A percentile compares a stretch with the other conserved stretches of the same genome.
phyloP scores from a whole-genome alignment of 2,888 invertebrate genomes.

The Pseudoips prasinana region DNA sequence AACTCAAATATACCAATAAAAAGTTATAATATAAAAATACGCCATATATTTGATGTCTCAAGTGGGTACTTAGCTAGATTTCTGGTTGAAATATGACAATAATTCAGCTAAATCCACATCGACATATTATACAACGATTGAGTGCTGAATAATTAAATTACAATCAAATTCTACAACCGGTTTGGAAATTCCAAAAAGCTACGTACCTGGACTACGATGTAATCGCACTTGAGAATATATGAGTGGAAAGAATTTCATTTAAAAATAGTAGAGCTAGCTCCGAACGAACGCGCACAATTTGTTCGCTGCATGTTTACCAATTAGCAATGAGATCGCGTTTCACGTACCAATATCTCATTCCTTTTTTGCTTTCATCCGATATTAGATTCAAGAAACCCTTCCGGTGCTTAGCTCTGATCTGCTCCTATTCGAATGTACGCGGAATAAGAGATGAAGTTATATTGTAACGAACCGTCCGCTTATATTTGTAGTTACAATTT shows the following conservation, averaged over 20 bases:
- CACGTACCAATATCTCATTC: conserved; percentile 28
- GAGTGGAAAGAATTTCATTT: conserved; percentile 74
- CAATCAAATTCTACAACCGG: conserved; percentile 60
- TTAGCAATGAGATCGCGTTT: conserved; percentile 47
- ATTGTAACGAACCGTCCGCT: conserved; percentile 32
- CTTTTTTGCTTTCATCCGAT: conserved; percentile 48
- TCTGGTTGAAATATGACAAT: conserved; percentile 20
- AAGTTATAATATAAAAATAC: no score
- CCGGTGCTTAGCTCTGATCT: conserved; percentile 29
- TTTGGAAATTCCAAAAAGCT: conserved; percentile 55
- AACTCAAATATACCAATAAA: no score
- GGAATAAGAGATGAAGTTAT: conserved; percentile 33
- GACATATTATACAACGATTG: conserved; percentile 48
- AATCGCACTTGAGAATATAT: conserved; percentile 65
- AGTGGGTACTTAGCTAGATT: no score
- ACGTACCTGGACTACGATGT: conserved; percentile 47
- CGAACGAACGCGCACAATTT: conserved; percentile 48
- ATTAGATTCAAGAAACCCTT: conserved; percentile 52
- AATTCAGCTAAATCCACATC: conserved; percentile 32
- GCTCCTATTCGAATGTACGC: conserved; percentile 22
- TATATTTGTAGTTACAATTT: conserved; percentile 48
- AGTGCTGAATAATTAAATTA: conserved; percentile 64
- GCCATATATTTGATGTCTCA: no score
- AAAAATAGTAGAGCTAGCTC: conserved; percentile 58
- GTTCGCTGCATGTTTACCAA: conserved; percentile 68